Base-by-base conservation (phyloP, 2,888 invertebrate species). In the Augiades crinisus region DNA sequence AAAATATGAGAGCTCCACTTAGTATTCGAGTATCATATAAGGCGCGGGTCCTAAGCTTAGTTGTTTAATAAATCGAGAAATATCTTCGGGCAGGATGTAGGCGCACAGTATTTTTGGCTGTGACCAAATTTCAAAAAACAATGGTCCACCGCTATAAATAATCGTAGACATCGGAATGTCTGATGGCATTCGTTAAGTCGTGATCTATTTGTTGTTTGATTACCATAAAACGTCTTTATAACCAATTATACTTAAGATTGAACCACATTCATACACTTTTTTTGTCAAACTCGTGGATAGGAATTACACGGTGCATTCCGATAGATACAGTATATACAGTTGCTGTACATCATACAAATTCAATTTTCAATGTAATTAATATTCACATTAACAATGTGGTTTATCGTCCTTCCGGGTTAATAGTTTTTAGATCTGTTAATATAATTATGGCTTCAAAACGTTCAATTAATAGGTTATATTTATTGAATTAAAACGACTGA, bases 161-260 rank as follows among this genome's bases (percentile, higher is more conserved):
- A 50, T 52, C 54, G 55, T 34, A 47, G 56, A 27, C 54, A 59
- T 58, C 24, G 61, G 62, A 61, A 66, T 64, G 54, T 55, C 36
- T 34, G 36, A 49, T 49, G 55, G 56, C 53, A n/a, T n/a, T n/a
- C n/a, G n/a, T 53, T 37, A 2, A 59, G 55, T 64, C 64, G 63
- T 64, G 63, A 63, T 61, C 55, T 54, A 44, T 56, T 51, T 54
- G 50, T 58, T 54, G 59, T 61, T 40, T 60, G 49, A 65, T 62
- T 53, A 58, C 62, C 66, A 61, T 62, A 62, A 63, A 64, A 54
- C 56, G 53, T 56, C 55, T 56, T 54, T 51, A 60, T 59, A 43
- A 55, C 57, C 57, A 61, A 59, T 30, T 30, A 30, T 62, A 59
- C 7, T 12, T 19, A 31, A 31, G 19, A 31, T 5, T 43, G 44